phyloP scores from a whole-genome alignment of 2,113 vertebrate genomes.

The Prolemur simus region DNA sequence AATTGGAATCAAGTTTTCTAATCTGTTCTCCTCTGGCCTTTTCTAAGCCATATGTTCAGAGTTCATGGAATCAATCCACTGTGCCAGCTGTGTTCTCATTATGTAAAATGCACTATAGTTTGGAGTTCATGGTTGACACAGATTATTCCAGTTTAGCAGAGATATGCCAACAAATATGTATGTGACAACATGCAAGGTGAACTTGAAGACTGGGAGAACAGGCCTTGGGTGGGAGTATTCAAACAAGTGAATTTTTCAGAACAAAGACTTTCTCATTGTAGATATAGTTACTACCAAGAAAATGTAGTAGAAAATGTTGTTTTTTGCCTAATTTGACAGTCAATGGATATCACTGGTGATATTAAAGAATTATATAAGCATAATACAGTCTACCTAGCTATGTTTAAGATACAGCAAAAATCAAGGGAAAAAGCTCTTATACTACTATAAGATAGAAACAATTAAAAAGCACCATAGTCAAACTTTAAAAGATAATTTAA shows the following conservation, averaged over 20 bases:
- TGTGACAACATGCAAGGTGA: neutral
- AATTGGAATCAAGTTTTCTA: constrained; percentile 36
- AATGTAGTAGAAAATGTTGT: neutral
- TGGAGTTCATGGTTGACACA: constrained; percentile 1
- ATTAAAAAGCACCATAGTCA: neutral
- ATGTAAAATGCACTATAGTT: neutral
- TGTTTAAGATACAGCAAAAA: neutral
- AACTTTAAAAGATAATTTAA: neutral
- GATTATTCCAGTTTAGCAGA: neutral
- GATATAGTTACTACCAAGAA: neutral
- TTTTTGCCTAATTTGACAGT: neutral
- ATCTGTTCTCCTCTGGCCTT: neutral
- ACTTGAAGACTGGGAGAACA: neutral
- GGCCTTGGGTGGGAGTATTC: rapidly evolving
- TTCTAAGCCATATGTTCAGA: constrained; percentile 26
- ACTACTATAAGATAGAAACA: neutral
- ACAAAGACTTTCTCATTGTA: neutral
- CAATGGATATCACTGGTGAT: neutral
- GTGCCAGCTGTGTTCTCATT: constrained; percentile 8
- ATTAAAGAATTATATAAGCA: neutral
- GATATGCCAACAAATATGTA: neutral
- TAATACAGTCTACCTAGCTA: neutral
- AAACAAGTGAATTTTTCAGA: neutral
- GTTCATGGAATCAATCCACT: neutral
- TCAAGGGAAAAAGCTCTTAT: neutral